phyloP scores from a whole-genome alignment of 2,797 vertebrate species.

The Lerista edwardsae region DNA sequence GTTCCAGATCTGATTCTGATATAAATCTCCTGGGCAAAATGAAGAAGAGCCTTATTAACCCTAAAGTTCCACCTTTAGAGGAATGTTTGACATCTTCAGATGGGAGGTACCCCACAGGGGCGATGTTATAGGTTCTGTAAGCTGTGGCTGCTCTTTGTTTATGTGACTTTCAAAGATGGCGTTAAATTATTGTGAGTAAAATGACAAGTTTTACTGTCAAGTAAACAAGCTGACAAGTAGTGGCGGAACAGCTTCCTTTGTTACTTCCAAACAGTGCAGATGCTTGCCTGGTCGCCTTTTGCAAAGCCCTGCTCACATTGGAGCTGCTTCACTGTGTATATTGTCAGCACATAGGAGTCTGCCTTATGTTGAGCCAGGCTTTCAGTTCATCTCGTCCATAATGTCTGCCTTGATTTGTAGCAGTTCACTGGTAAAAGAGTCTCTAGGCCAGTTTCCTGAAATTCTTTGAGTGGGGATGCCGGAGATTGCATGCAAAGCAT shows the following conservation, averaged over 20 bases:
- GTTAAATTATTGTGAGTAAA: neutral
- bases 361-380: neutral
- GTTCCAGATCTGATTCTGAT: neutral
- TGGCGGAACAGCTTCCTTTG: neutral
- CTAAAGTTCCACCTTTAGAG: neutral
- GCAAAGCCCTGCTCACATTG: neutral
- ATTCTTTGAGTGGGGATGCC: too few species aligned
- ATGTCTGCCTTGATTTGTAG: too few species aligned
- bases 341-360: neutral
- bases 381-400: neutral
- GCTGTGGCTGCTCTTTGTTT: neutral
- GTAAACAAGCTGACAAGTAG: neutral
- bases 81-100: neutral
- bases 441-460: too few species aligned
- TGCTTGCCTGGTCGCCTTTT: neutral
- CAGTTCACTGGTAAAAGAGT: too few species aligned
- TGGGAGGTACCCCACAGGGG: neutral
- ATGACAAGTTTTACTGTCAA: too few species aligned
- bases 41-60: neutral
- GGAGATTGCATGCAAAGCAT: too few species aligned
- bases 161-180: neutral
- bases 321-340: neutral
- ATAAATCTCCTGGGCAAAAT: neutral
- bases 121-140: neutral
- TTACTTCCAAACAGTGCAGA: neutral